phyloP scores from a whole-genome alignment of 2,113 vertebrate genomes.

The Noctilio leporinus region DNA sequence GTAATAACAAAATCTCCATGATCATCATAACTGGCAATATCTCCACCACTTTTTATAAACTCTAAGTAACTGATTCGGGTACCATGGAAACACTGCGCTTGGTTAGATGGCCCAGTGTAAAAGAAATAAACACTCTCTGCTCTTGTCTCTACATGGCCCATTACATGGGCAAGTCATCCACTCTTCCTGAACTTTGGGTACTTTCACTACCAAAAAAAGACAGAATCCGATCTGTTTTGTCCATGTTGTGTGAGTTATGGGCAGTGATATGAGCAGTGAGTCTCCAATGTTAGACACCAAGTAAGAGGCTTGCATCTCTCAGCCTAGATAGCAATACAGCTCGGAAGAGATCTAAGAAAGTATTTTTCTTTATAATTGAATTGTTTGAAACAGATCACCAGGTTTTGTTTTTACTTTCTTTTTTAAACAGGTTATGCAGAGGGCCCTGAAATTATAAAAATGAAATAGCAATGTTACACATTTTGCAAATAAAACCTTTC shows the following conservation, averaged over 20 bases:
- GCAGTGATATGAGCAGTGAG: fast-evolving
- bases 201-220: neutral
- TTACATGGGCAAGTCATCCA: neutral
- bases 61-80: neutral
- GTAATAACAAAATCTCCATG: neutral
- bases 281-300: neutral
- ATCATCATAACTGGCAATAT: neutral
- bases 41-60: neutral
- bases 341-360: neutral
- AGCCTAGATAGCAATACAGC: neutral
- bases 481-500: neutral
- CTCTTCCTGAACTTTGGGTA: neutral
- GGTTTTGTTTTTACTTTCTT: neutral
- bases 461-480: neutral
- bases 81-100: neutral
- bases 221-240: neutral
- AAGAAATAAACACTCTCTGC: neutral
- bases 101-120: fast-evolving
- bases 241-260: neutral
- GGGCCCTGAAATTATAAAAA: neutral
- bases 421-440: neutral
- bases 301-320: neutral
- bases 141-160: neutral
- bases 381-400: neutral
- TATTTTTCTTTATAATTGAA: neutral